These are phyloP conservation scores for Anguilla obscura DNA, from an alignment of 2,797 vertebrate genomes.

Conservation along the genomic window DNA sequence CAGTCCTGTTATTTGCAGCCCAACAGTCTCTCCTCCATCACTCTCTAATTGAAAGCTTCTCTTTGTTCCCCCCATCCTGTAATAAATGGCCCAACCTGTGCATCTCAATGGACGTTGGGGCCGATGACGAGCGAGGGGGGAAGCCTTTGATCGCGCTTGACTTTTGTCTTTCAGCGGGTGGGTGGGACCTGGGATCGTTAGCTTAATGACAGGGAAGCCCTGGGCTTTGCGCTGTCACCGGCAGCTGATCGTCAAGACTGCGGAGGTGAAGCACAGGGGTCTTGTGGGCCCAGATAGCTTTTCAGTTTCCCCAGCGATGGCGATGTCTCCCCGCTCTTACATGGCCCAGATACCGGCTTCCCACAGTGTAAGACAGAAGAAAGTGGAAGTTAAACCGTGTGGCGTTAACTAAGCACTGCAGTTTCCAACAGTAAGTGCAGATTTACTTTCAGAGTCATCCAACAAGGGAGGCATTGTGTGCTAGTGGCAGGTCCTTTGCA, in stretches of 20 bases:
- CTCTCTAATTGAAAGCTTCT: conserved; percentile 19
- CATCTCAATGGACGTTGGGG: conserved; percentile 37
- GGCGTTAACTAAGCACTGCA: neutral
- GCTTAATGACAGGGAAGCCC: neutral
- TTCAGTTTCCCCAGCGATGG: neutral
- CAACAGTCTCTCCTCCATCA: neutral
- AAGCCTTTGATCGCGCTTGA: conserved; percentile 37
- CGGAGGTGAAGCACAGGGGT: neutral
- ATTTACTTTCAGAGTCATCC: neutral
- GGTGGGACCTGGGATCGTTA: neutral
- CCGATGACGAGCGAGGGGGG: conserved; percentile 24
- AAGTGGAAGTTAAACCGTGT: neutral
- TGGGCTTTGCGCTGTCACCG: neutral
- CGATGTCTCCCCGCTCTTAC: neutral
- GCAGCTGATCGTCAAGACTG: neutral
- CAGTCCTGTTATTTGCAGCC: neutral
- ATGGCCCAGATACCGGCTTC: neutral
- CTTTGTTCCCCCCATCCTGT: conserved; percentile 25
- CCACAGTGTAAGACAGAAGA: neutral
- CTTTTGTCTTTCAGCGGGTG: conserved; percentile 2
- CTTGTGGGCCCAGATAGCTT: neutral
- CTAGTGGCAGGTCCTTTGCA: neutral
- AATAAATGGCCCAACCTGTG: conserved; percentile 32
- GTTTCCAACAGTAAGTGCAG: neutral
- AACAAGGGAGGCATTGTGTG: neutral